phyloP scores from a whole-genome alignment of 2,888 invertebrate genomes.

The Thecophora atra region DNA sequence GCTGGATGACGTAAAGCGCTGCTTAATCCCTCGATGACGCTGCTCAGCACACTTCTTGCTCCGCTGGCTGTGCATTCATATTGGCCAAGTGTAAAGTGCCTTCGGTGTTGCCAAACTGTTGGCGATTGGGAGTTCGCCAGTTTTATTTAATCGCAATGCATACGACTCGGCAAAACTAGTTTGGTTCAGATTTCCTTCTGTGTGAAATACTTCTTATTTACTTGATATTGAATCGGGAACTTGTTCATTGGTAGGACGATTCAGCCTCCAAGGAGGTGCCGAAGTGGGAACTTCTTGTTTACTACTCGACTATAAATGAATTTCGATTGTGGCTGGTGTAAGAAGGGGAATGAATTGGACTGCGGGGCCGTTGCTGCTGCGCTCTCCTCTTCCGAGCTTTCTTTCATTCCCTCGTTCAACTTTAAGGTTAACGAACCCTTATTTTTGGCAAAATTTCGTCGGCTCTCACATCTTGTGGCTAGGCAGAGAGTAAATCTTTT shows the following conservation, averaged over 20 bases:
- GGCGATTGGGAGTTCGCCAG: constrained; percentile 4
- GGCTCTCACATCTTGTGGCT: constrained; percentile 3
- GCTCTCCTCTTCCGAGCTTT: background rate
- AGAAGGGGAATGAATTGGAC: background rate
- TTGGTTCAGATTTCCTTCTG: background rate
- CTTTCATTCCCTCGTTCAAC: background rate
- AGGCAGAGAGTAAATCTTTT: constrained; percentile 9
- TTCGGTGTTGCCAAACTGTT: background rate
- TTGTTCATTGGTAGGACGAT: background rate
- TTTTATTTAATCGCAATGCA: background rate
- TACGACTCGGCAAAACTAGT: background rate
- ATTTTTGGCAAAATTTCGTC: constrained; percentile 14
- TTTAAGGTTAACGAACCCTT: constrained; percentile 17
- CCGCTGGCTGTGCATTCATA: background rate
- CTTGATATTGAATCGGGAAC: constrained; percentile 21
- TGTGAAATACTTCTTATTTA: constrained; percentile 5
- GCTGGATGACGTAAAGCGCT: constrained; percentile 6
- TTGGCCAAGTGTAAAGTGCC: background rate
- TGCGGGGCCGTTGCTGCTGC: background rate
- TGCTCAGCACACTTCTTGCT: background rate
- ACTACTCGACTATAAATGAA: background rate
- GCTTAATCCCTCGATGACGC: constrained; percentile 20
- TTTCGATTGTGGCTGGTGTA: background rate
- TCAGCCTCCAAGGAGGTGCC: background rate
- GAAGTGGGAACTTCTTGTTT: too few species aligned